Percentiles rank a stretch among this genome's conserved stretches.
phyloP scores from a whole-genome alignment of 1,140 invertebrate species.

The Helicoverpa armigera region DNA sequence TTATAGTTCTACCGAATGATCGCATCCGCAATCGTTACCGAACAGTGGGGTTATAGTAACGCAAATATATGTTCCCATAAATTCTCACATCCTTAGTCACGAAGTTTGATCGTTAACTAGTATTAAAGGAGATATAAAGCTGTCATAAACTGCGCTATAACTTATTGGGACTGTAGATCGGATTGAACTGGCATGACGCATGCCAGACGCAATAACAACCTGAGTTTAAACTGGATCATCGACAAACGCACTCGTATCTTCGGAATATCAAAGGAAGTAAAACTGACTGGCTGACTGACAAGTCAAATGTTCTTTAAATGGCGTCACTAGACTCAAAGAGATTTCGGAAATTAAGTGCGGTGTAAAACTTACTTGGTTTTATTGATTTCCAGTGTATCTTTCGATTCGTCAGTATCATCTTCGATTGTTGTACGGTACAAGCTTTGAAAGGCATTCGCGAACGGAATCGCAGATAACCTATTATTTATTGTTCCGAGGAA shows the following conservation, averaged over 20 bases:
- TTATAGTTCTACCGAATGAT: background rate
- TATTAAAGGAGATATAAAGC: constrained; percentile 49
- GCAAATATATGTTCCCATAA: constrained; percentile 41
- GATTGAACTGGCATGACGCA: constrained; percentile 29
- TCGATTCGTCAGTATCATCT: constrained; percentile 66
- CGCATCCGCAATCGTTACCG: constrained; percentile 18
- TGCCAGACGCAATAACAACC: constrained; percentile 59
- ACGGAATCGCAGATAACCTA: constrained; percentile 69
- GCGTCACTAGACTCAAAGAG: too few relatives aligned
- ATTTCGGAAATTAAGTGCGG: too few relatives aligned
- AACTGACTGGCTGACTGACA: too few relatives aligned
- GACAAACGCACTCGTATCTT: too few relatives aligned
- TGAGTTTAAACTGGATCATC: constrained; percentile 14
- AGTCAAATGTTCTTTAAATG: too few relatives aligned
- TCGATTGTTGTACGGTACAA: constrained; percentile 65
- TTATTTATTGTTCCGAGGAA: constrained; percentile 64
- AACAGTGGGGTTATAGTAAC: constrained; percentile 22
- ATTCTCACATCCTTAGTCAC: constrained; percentile 42
- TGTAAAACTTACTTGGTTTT: too few relatives aligned
- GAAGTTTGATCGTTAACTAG: constrained; percentile 50
- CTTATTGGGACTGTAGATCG: constrained; percentile 38
- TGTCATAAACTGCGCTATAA: constrained; percentile 43
- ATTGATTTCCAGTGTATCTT: too few relatives aligned
- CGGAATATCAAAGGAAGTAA: too few relatives aligned
- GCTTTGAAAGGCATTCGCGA: constrained; percentile 65